Percentiles rank a stretch among this genome's conserved stretches.
Evolutionary conservation across 1,140 invertebrate species (phyloP).

Genomic region (Mactra quadrangularis): DNA sequence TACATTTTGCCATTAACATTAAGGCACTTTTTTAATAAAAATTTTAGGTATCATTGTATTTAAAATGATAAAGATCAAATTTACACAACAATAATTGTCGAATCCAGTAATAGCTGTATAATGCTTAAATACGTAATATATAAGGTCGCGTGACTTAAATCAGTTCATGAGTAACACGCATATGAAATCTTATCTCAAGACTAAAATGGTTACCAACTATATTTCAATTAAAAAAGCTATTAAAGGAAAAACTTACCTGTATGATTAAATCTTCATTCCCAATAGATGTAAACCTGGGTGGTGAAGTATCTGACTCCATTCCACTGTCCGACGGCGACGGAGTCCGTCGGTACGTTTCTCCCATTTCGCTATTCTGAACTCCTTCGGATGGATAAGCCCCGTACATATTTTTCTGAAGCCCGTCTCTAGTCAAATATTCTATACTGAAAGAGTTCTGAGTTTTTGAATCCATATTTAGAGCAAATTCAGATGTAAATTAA

Average conservation of each 20-base stretch:
- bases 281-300: neutral
- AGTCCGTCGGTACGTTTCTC: conserved; percentile 6
- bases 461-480: conserved; percentile 29
- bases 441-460: conserved; percentile 13
- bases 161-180: too few species aligned
- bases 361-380: neutral
- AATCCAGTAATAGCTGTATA: too few species aligned
- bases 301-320: conserved; percentile 47
- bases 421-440: conserved; percentile 4
- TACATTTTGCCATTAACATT: too few species aligned
- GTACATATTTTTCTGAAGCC: neutral
- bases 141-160: too few species aligned
- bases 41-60: too few species aligned
- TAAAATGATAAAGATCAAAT: too few species aligned
- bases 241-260: conserved; percentile 23
- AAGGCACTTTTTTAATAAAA: too few species aligned
- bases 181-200: too few species aligned
- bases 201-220: too few species aligned
- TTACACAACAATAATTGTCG: too few species aligned
- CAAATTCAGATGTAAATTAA: conserved; percentile 11
- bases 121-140: too few species aligned
- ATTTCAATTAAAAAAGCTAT: too few species aligned
- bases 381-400: neutral
- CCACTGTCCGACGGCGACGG: conserved; percentile 54
- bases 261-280: neutral